Percentiles rank a stretch among this genome's conserved stretches.
phyloP scores from a whole-genome alignment of 2,888 invertebrate genomes.

The Nemotelus pantherinus region DNA sequence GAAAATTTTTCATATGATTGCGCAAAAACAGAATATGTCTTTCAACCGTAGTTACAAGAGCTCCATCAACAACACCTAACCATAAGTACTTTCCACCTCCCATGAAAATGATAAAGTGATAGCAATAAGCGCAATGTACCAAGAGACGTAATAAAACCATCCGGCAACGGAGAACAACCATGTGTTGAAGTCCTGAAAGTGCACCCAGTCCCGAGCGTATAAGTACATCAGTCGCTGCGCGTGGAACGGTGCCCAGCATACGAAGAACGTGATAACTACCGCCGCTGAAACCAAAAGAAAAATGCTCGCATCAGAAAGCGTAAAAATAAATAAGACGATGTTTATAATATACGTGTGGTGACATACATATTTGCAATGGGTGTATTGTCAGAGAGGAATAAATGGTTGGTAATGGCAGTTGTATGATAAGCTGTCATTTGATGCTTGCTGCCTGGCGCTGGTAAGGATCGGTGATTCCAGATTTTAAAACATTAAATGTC shows the following conservation, averaged over 20 bases:
- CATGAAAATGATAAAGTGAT: neutral
- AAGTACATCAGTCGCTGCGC: constrained; percentile 87
- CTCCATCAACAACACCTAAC: too few species aligned
- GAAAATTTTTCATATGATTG: too few species aligned
- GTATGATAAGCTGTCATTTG: neutral
- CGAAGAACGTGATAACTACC: constrained; percentile 92
- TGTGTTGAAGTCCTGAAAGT: constrained; percentile 77
- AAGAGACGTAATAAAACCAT: constrained; percentile 82
- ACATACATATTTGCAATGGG: constrained; percentile 14
- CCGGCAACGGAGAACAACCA: constrained; percentile 83
- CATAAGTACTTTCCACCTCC: too few species aligned
- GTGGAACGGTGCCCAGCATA: constrained; percentile 97
- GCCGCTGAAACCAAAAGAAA: constrained; percentile 73
- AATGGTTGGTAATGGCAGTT: neutral
- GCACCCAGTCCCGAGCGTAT: constrained; percentile 71
- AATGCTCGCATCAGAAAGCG: constrained; percentile 36
- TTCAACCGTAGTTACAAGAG: too few species aligned
- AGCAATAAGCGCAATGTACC: constrained; percentile 56
- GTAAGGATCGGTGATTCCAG: neutral
- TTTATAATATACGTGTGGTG: neutral
- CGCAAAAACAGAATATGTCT: too few species aligned
- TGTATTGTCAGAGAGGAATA: neutral
- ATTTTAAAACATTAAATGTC: constrained; percentile 2
- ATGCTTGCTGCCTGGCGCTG: constrained; percentile 1
- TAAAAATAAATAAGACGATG: constrained; percentile 29